Evolutionary conservation across 2,797 vertebrate species (phyloP).

Genomic region (Gephyroberyx darwinii): DNA sequence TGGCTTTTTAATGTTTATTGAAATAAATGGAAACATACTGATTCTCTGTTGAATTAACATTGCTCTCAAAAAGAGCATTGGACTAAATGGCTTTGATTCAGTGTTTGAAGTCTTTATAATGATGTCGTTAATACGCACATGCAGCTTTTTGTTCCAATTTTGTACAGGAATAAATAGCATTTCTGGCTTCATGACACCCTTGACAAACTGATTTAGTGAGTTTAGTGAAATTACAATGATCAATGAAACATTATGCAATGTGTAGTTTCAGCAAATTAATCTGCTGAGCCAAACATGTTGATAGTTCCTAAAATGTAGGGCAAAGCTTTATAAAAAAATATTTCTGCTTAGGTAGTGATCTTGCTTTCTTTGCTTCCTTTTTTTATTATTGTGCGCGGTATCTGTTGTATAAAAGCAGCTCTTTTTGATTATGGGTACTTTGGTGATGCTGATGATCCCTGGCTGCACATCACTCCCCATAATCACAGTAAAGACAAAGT

Average conservation of each 20-base stretch:
- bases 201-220: constrained; percentile 34
- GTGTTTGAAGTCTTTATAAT: constrained; percentile 54
- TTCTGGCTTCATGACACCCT: constrained; percentile 14
- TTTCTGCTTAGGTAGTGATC: constrained; percentile 16
- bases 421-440: too few relatives aligned
- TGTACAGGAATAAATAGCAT: constrained; percentile 40
- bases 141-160: constrained; percentile 44
- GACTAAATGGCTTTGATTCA: constrained; percentile 66
- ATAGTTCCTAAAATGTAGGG: constrained; percentile 33
- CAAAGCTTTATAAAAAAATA: constrained; percentile 27
- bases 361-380: too few relatives aligned
- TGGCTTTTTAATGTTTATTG: constrained; percentile 70
- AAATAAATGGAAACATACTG: constrained; percentile 52
- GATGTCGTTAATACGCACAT: constrained; percentile 30
- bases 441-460: too few relatives aligned
- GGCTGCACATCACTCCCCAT: not conserved
- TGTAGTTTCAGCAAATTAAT: constrained; percentile 32
- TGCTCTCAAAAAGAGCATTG: constrained; percentile 58
- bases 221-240: constrained; percentile 20
- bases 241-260: constrained; percentile 37
- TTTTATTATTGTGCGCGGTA: not conserved
- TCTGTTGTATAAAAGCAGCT: constrained; percentile 13
- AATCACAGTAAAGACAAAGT: not conserved
- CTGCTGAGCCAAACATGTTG: constrained; percentile 41
- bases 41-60: constrained; percentile 59